These are phyloP conservation scores for Lordiphosa stackelbergi DNA, from an alignment of 1,140 invertebrate species.

Conservation along the genomic window DNA sequence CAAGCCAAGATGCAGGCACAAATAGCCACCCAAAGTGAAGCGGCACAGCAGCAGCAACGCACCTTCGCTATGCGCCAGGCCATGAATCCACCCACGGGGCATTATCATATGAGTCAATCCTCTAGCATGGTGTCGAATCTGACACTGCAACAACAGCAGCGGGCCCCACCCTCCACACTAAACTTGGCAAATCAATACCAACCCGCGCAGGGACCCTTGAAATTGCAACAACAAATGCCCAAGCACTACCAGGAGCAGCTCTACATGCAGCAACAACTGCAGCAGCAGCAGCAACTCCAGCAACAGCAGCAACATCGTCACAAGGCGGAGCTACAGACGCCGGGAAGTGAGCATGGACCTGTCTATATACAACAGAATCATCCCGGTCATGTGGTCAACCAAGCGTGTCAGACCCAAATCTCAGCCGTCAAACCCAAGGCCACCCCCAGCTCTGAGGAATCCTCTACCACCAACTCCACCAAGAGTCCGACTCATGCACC, in stretches of 20 bases:
- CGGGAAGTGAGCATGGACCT: constrained; percentile 70
- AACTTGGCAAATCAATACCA: constrained; percentile 70
- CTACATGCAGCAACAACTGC: constrained; percentile 50
- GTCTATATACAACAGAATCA: constrained; percentile 77
- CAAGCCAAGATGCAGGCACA: constrained; percentile 81
- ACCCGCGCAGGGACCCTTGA: constrained; percentile 63
- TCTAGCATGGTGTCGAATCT: constrained; percentile 66
- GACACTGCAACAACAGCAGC: constrained; percentile 56
- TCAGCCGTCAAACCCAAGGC: constrained; percentile 63
- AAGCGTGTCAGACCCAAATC: constrained; percentile 76
- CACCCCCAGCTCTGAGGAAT: constrained; percentile 72
- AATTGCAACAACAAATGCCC: constrained; percentile 58
- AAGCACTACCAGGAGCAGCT: constrained; percentile 68
- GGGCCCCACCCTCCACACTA: constrained; percentile 68
- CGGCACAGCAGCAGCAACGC: constrained; percentile 80
- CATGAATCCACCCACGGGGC: constrained; percentile 75
- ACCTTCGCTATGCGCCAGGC: constrained; percentile 80
- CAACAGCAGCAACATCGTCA: constrained; percentile 72
- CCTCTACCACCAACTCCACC: constrained; percentile 53
- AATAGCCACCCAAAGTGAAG: constrained; percentile 80
- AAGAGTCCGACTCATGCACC: constrained; percentile 78
- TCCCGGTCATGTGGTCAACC: constrained; percentile 75
- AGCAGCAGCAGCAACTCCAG: constrained; percentile 55
- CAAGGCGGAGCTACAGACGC: constrained; percentile 56
- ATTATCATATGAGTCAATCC: constrained; percentile 73